Evolutionary conservation across 2,113 vertebrate genomes (phyloP), one percentile per base, ranked within the genome.

Genomic region (Jacana jacana): DNA sequence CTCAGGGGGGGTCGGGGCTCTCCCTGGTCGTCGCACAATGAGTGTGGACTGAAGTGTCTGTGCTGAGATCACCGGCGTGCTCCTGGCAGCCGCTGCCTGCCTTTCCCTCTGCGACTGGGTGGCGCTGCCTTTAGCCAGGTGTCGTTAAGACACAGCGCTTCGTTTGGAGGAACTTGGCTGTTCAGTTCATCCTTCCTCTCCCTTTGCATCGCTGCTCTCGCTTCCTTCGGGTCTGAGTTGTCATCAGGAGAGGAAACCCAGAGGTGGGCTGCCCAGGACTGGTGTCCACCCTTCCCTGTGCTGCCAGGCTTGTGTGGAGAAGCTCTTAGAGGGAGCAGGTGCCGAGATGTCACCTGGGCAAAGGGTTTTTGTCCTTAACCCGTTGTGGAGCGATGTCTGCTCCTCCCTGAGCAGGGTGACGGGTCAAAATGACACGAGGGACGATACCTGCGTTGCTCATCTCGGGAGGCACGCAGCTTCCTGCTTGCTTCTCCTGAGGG

Each of bases 111-210:
- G 24, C 2, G 83, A 48, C 57, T 9, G n/a, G 49, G 68, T 18
- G 35, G 40, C 7, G 64, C 66, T 65, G 75, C 39, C 78, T 37
- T 68, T 19, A 81, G 61, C 0, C 0, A 69, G 46, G 54, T n/a
- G 75, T 11, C 57, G 68, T 31, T 87, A 72, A 76, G 66, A 69
- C 22, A 7, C 44, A 81, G 39, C 4, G 3, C 68, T 71, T 92
- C 4, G 17, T 81, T 48, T 57, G 57, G 57, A 69, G 73, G 70
- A 88, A 44, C 11, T n/a, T 58, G 57, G 52, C 19, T 12, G 2
- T 91, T 71, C 68, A 70, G 25, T 91, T 84, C 31, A 42, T 86
- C 72, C 61, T 80, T 80, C 54, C 28, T 30, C 35, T 91, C 73
- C 52, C 76, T 91, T 78, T 17, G 23, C 3, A 0, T 64, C 54